Evolutionary conservation across 1,140 invertebrate genomes (phyloP).

Genomic region (Drosophila sechellia): DNA sequence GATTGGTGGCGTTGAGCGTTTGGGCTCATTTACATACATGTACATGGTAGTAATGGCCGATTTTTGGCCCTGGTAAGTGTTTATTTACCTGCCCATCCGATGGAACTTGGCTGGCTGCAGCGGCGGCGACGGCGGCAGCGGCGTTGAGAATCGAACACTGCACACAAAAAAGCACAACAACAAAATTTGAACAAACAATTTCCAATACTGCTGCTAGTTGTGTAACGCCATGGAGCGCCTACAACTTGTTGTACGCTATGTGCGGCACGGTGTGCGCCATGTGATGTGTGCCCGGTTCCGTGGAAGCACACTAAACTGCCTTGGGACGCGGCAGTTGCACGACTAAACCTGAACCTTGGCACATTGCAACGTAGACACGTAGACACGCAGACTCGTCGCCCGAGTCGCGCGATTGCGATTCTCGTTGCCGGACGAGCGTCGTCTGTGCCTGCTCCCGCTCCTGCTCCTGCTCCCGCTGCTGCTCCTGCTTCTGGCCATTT

Average conservation of each 20-base stretch:
- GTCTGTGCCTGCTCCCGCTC: too few relatives aligned
- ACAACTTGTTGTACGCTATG: constrained; percentile 16
- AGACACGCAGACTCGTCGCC: constrained; percentile 72
- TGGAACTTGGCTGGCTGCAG: neutral
- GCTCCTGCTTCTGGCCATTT: neutral
- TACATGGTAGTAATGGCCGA: neutral
- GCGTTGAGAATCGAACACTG: constrained; percentile 29
- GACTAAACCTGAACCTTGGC: constrained; percentile 79
- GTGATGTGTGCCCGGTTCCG: constrained; percentile 12
- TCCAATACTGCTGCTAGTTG: neutral
- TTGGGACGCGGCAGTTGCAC: constrained; percentile 82
- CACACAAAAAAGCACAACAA: constrained; percentile 45
- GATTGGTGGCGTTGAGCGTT: neutral
- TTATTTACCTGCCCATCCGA: constrained; percentile 23
- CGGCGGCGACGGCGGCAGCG: neutral
- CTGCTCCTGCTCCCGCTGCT: neutral
- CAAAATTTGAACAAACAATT: constrained; percentile 17
- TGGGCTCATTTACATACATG: constrained; percentile 11
- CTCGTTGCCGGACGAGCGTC: constrained; percentile 8
- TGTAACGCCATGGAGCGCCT: constrained; percentile 3
- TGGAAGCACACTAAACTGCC: constrained; percentile 73
- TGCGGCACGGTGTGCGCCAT: neutral
- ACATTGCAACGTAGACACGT: constrained; percentile 76
- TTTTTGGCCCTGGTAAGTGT: neutral
- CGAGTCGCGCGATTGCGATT: constrained; percentile 25